phyloP scores from a whole-genome alignment of 37 sponge, comb jelly and placozoan species.

The Trichoplax adhaerens region DNA sequence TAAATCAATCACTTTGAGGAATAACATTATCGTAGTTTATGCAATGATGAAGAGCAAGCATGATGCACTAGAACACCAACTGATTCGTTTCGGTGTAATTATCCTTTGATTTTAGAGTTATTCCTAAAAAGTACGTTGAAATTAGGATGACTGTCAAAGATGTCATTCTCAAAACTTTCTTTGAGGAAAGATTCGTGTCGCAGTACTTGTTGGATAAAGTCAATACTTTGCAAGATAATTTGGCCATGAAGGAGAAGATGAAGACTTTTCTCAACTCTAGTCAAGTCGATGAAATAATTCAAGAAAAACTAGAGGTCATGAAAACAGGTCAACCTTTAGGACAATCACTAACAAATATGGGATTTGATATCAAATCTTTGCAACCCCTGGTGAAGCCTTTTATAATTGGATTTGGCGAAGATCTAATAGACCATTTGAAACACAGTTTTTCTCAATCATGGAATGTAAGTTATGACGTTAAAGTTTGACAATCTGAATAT shows the following conservation, averaged over 20 bases:
- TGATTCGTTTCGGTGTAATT: no score
- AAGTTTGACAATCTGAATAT: not conserved
- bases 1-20: no score
- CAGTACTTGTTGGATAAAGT: slow-evolving; percentile 34
- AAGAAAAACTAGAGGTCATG: slow-evolving; percentile 16
- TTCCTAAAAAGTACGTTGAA: slow-evolving; percentile 29
- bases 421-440: slow-evolving; percentile 30
- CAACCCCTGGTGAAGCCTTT: slow-evolving; percentile 43
- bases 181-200: slow-evolving; percentile 36
- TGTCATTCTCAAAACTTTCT: slow-evolving; percentile 41
- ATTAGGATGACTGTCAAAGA: slow-evolving; percentile 34
- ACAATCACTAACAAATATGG: slow-evolving; percentile 26
- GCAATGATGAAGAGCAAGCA: no score
- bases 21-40: no score
- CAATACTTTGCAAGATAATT: slow-evolving; percentile 19
- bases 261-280: slow-evolving; percentile 23
- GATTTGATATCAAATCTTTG: slow-evolving; percentile 20
- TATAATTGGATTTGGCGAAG: slow-evolving; percentile 54
- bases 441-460: slow-evolving; percentile 6
- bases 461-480: slow-evolving; percentile 9
- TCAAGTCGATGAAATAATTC: slow-evolving; percentile 22
- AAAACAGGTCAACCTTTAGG: slow-evolving; percentile 29
- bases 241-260: slow-evolving; percentile 32
- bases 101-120: slow-evolving; percentile 21
- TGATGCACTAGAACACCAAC: no score